Percentiles rank a stretch among this genome's conserved stretches.
phyloP scores from a whole-genome alignment of 2,888 invertebrate genomes.

The Clistopyga incitator region DNA sequence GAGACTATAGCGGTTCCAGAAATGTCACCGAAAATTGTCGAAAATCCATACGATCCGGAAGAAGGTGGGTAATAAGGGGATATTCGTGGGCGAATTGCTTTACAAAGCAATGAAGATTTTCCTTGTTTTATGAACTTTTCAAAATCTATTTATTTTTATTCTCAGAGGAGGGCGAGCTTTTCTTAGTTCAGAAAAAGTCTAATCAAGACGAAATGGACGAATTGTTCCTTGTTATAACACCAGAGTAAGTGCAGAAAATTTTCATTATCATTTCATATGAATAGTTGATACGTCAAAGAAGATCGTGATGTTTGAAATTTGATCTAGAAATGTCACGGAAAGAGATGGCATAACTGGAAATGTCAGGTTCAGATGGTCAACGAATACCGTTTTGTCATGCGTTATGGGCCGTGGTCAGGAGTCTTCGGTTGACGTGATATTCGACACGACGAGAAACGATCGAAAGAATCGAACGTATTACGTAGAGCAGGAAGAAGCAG shows the following conservation, averaged over 20 bases:
- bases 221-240: slow-evolving; percentile 84
- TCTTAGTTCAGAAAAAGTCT: slow-evolving; percentile 83
- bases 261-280: neutral
- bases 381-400: slow-evolving; percentile 79
- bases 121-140: neutral
- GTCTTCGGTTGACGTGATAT: slow-evolving; percentile 86
- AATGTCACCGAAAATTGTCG: slow-evolving; percentile 38
- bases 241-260: slow-evolving; percentile 75
- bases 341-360: slow-evolving; percentile 84
- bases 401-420: slow-evolving; percentile 82
- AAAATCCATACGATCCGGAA: slow-evolving; percentile 74
- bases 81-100: neutral
- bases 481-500: slow-evolving; percentile 86
- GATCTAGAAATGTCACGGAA: slow-evolving; percentile 85
- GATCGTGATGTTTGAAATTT: slow-evolving; percentile 22
- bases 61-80: slow-evolving; percentile 72
- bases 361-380: slow-evolving; percentile 82
- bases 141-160: neutral
- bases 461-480: slow-evolving; percentile 86
- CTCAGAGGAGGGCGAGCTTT: slow-evolving; percentile 79
- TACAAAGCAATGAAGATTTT: neutral
- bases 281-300: neutral
- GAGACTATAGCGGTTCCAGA: slow-evolving; percentile 24
- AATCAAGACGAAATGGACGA: slow-evolving; percentile 80
- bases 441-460: slow-evolving; percentile 87